Evolutionary conservation across 2,888 invertebrate genomes (phyloP), one percentile per base, ranked within the genome.

Genomic region (Xylocampa areola): DNA sequence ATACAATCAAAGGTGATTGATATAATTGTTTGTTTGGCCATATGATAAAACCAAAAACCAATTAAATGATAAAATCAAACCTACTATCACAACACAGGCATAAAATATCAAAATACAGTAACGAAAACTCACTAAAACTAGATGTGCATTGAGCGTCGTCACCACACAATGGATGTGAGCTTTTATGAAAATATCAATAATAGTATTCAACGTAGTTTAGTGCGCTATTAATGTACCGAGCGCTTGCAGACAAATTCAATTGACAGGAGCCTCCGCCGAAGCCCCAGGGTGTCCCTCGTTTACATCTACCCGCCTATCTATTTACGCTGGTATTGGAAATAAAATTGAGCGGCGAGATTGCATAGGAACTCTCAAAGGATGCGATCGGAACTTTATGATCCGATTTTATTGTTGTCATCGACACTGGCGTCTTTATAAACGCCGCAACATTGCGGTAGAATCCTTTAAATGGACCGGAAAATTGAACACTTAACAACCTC

Each of bases 231-330:
- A 91, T 88, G 84, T 82, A 81, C 81, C 85, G 83, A 82, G 88
- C 88, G 91, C 89, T 90, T 86, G 92, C 91, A 92, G 93, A 94
- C 93, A 92, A 94, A 94, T 91, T 93, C 91, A 93, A 93, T 93
- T 92, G 91, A 87, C 89, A 87, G 83, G 79, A 90, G 88, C 89
- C 88, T 87, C 89, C 88, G 79, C 74, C 79, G 79, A 66, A 87
- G 88, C 90, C 86, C 87, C 88, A 78, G 90, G 90, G 90, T 84
- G 88, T 85, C 87, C 82, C 85, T 85, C 90, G 86, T 85, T 89
- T 87, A 88, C 87, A 88, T 88, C 86, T 75, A 85, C 84, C 84
- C 86, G 87, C 85, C 88, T 86, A 88, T 87, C 89, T 89, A 90
- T 90, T 91, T 90, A 90, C 87, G 86, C 84, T 82, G 77, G 75